Conservation (phyloP, 2,797 vertebrate species). For the Hipposideros larvatus region DNA sequence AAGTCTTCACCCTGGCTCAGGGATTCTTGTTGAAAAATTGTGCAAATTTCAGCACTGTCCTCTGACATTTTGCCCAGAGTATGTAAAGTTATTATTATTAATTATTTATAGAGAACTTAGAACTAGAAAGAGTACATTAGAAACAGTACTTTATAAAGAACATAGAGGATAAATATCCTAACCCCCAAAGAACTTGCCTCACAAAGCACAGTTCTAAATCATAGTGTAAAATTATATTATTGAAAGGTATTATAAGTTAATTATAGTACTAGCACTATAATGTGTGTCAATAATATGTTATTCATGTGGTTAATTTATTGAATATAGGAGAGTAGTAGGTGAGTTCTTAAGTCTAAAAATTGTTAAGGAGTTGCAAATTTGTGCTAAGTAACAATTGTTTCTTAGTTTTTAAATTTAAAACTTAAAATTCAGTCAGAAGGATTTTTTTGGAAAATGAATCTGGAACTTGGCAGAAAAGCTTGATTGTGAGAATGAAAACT, state of each 20-base stretch:
- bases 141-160: slow-evolving; percentile 2
- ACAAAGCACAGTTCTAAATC: background rate
- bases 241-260: background rate
- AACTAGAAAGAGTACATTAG: background rate
- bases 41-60: slow-evolving; percentile 24
- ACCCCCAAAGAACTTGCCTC: background rate
- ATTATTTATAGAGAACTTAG: slow-evolving; percentile 51
- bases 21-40: slow-evolving; percentile 48
- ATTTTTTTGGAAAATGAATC: background rate
- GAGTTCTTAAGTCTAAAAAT: background rate
- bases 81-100: slow-evolving; percentile 27
- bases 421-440: background rate
- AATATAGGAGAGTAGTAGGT: background rate
- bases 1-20: slow-evolving; percentile 9
- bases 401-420: slow-evolving; percentile 36
- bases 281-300: background rate
- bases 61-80: slow-evolving; percentile 34
- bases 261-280: background rate
- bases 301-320: background rate
- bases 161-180: background rate
- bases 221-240: background rate
- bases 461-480: background rate
- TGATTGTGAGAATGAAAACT: background rate
- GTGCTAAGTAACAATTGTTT: background rate
- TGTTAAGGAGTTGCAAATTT: background rate